phyloP scores from a whole-genome alignment of 2,113 vertebrate species.

The Myxocyprinus asiaticus region DNA sequence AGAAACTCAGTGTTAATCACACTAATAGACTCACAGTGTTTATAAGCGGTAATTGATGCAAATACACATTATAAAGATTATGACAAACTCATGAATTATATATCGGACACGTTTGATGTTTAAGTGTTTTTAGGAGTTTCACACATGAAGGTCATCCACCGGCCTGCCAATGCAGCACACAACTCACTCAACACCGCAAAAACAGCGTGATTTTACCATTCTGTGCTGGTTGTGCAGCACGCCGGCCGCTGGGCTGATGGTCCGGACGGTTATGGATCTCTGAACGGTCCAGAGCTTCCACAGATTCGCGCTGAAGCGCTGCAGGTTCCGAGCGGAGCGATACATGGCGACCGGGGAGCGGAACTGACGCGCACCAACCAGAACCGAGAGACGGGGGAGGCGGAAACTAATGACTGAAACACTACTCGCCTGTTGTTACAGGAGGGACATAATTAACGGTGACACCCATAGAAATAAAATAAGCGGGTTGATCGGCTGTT shows the following conservation, averaged over 20 bases:
- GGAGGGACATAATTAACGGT: constrained; percentile 37
- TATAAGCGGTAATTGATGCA: too few species aligned
- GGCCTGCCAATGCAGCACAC: neutral
- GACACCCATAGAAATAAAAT: too few species aligned
- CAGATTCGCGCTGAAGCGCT: constrained; percentile 66
- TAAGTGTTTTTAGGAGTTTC: neutral
- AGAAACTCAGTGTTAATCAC: neutral
- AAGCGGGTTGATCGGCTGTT: too few species aligned
- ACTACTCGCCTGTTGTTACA: constrained; percentile 12
- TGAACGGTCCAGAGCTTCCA: constrained; percentile 56
- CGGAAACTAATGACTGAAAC: constrained; percentile 46
- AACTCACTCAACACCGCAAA: neutral
- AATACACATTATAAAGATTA: too few species aligned
- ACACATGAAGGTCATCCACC: constrained; percentile 17
- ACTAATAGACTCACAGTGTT: too few species aligned
- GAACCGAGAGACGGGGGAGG: constrained; percentile 31
- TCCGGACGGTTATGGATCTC: constrained; percentile 46
- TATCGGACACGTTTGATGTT: neutral
- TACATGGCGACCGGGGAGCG: constrained; percentile 71
- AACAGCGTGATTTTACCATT: constrained; percentile 61
- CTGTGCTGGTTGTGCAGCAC: constrained; percentile 49
- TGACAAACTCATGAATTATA: neutral
- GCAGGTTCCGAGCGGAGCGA: constrained; percentile 67
- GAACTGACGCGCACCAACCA: constrained; percentile 58
- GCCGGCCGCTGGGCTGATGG: neutral